Evolutionary conservation across 1,140 invertebrate species (phyloP).

Genomic region (Xylocopa sonorina): DNA sequence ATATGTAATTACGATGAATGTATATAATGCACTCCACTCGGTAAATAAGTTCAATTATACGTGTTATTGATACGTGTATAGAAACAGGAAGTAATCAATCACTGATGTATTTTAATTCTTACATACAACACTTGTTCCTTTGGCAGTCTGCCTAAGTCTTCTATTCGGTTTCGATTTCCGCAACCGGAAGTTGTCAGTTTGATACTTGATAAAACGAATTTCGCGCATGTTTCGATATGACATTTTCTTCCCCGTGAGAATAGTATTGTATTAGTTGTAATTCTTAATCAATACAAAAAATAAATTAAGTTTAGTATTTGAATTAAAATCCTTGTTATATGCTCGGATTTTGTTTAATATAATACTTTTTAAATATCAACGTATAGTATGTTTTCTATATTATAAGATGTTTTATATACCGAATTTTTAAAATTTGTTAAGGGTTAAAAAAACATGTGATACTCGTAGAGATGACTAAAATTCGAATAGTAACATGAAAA

Average conservation of each 20-base stretch:
- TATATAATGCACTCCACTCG: not conserved
- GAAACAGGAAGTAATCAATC: not conserved
- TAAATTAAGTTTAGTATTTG: not conserved
- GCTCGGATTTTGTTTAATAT: slow-evolving; percentile 9
- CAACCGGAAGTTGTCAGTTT: not conserved
- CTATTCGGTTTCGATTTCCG: not conserved
- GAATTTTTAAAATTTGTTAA: not conserved
- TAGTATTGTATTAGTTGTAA: not conserved
- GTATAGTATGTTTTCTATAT: not conserved
- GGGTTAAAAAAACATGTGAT: no score
- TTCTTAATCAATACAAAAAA: not conserved
- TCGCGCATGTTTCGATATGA: not conserved
- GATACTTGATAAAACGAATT: not conserved
- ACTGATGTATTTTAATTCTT: not conserved
- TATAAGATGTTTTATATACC: not conserved
- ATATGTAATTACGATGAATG: no score
- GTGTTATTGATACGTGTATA: not conserved
- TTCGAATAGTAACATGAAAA: not conserved
- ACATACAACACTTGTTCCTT: not conserved
- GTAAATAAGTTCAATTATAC: not conserved
- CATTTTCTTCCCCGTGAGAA: not conserved
- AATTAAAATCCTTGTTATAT: not conserved
- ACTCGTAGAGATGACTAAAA: not conserved
- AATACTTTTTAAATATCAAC: slow-evolving; percentile 17
- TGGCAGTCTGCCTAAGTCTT: not conserved